Conservation (phyloP, 2,888 invertebrate species). For the Linyphia triangularis region DNA sequence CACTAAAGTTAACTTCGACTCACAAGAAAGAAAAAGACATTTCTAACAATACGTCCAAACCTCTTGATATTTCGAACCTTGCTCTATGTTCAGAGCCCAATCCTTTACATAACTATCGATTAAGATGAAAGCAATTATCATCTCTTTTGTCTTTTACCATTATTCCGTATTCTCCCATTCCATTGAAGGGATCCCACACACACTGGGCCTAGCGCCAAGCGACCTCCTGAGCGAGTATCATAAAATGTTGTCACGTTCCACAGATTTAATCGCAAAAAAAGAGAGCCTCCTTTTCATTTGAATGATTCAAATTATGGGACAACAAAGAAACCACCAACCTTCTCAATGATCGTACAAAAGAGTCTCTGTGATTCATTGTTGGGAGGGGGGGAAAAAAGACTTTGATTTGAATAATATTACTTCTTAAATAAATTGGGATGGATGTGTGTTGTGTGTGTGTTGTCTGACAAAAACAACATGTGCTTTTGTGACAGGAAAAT, state of each 20-base stretch:
- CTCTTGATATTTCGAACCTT: too few species aligned
- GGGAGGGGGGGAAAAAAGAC: background rate
- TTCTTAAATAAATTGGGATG: background rate
- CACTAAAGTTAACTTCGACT: too few species aligned
- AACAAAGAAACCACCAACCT: background rate
- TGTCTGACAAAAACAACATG: background rate
- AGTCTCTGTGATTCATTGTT: background rate
- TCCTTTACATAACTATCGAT: too few species aligned
- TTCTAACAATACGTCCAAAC: too few species aligned
- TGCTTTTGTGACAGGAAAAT: background rate
- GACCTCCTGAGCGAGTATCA: background rate
- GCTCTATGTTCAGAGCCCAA: too few species aligned
- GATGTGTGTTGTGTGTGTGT: too few species aligned
- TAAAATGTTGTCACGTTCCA: background rate
- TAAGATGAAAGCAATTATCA: background rate
- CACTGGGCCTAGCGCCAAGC: background rate
- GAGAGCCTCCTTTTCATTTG: background rate
- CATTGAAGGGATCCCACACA: background rate
- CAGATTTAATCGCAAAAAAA: background rate
- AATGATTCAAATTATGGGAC: background rate
- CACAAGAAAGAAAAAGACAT: too few species aligned
- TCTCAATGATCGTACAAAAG: background rate
- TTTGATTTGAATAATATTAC: background rate
- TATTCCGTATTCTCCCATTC: conserved; percentile 3
- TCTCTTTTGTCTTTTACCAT: background rate